Percentiles rank a stretch among this genome's conserved stretches.
These are phyloP conservation scores for Erebia ligea DNA, from an alignment of 2,888 invertebrate species.

Conservation along the genomic window DNA sequence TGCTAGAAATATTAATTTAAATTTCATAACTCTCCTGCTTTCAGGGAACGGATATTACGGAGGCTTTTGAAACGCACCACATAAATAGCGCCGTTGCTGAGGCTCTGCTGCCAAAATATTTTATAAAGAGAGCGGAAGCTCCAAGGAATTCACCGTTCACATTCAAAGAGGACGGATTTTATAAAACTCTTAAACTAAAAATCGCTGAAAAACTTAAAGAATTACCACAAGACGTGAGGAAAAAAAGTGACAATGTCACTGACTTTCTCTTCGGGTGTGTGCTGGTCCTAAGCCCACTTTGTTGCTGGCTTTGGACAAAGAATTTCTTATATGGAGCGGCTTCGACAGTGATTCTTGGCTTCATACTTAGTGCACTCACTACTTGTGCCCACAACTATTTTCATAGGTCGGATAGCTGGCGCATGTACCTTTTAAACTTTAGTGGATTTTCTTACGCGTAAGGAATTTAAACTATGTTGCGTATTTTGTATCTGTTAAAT, in stretches of 20 bases:
- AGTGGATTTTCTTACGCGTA: slow-evolving; percentile 85
- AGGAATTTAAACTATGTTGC: slow-evolving; percentile 43
- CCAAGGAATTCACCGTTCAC: slow-evolving; percentile 89
- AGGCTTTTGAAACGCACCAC: slow-evolving; percentile 85
- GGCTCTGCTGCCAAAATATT: slow-evolving; percentile 86
- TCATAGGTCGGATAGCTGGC: slow-evolving; percentile 90
- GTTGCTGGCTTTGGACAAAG: slow-evolving; percentile 61
- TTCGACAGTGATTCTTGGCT: slow-evolving; percentile 54
- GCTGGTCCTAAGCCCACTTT: slow-evolving; percentile 54
- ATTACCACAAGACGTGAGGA: slow-evolving; percentile 65
- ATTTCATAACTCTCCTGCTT: slow-evolving; percentile 41
- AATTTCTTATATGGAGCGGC: slow-evolving; percentile 55
- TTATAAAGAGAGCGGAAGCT: slow-evolving; percentile 83
- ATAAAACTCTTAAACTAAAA: slow-evolving; percentile 87
- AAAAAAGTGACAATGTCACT: slow-evolving; percentile 62
- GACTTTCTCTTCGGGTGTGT: slow-evolving; percentile 58
- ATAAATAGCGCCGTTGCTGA: slow-evolving; percentile 80
- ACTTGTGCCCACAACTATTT: slow-evolving; percentile 91
- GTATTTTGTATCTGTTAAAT: background rate
- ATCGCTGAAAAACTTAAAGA: slow-evolving; percentile 80
- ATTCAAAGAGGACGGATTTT: slow-evolving; percentile 90
- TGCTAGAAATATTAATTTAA: slow-evolving; percentile 1
- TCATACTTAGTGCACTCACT: slow-evolving; percentile 65
- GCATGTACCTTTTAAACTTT: slow-evolving; percentile 91
- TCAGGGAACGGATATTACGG: slow-evolving; percentile 86